A percentile compares a stretch with the other conserved stretches of the same genome.
These are phyloP conservation scores for Clangula hyemalis DNA, from an alignment of 2,797 vertebrate species.

Conservation along the genomic window DNA sequence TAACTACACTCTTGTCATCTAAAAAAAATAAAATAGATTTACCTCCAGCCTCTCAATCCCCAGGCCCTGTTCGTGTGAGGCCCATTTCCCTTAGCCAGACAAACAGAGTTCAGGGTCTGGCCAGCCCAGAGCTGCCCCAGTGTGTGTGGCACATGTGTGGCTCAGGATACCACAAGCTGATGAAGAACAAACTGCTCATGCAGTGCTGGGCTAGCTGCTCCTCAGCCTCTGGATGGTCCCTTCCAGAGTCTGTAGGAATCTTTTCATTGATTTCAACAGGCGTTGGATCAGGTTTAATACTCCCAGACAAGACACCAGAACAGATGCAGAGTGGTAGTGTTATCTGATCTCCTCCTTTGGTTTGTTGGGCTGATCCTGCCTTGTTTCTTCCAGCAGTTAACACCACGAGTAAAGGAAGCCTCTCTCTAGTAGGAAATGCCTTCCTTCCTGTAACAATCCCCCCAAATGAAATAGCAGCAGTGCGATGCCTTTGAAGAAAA, in stretches of 20 bases:
- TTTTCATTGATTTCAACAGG: neutral
- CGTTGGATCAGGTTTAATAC: neutral
- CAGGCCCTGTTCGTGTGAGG: accelerated
- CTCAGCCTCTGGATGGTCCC: neutral
- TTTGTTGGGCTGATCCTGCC: neutral
- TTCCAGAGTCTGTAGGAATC: neutral
- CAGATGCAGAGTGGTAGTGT: accelerated
- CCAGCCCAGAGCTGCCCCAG: neutral
- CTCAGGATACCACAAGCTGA: neutral
- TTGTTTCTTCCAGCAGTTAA: neutral
- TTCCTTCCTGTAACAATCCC: neutral
- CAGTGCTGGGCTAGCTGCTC: neutral
- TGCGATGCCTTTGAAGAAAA: neutral
- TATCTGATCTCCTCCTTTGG: neutral
- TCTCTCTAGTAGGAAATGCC: neutral
- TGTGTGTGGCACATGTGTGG: accelerated
- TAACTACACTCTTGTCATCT: neutral
- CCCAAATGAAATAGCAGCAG: neutral
- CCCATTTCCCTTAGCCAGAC: accelerated
- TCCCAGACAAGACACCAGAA: neutral
- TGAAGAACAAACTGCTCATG: accelerated
- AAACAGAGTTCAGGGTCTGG: neutral
- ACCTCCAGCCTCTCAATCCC: neutral
- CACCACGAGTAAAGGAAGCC: neutral
- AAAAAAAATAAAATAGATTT: neutral